These are phyloP conservation scores for Hypothenemus hampei DNA, from an alignment of 1,140 invertebrate genomes.

Conservation along the genomic window DNA sequence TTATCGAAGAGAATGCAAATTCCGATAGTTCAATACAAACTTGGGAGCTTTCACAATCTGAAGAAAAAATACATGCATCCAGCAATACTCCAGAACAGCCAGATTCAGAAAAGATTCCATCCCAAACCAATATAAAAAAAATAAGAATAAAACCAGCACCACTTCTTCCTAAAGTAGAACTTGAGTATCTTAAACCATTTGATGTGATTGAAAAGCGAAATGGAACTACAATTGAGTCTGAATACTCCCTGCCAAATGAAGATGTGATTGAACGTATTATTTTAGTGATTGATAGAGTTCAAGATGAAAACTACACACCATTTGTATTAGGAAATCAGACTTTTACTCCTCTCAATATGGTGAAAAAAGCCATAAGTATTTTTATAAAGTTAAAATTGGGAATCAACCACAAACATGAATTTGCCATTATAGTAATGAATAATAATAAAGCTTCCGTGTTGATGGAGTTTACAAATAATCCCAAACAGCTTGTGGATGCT, in stretches of 20 bases:
- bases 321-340: constrained; percentile 56
- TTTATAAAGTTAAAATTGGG: constrained; percentile 61
- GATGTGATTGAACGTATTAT: constrained; percentile 61
- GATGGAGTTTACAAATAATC: constrained; percentile 59
- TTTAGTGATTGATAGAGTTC: constrained; percentile 61
- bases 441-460: constrained; percentile 53
- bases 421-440: constrained; percentile 59
- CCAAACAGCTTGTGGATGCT: constrained; percentile 53
- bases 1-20: constrained; percentile 16
- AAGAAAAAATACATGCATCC: constrained; percentile 13
- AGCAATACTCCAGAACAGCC: neutral
- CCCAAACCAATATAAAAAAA: constrained; percentile 6
- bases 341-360: constrained; percentile 55
- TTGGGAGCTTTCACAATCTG: constrained; percentile 20
- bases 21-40: constrained; percentile 7
- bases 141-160: constrained; percentile 10
- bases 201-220: constrained; percentile 25
- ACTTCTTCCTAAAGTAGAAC: neutral
- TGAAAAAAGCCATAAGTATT: constrained; percentile 59
- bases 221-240: neutral
- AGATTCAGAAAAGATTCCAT: neutral
- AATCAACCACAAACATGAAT: constrained; percentile 62
- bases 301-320: constrained; percentile 54
- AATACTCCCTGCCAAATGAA: constrained; percentile 47
- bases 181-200: constrained; percentile 23